Percentiles rank a stretch among this genome's conserved stretches.
These are phyloP conservation scores for Epinotia ramella DNA, from an alignment of 2,888 invertebrate genomes.

Conservation along the genomic window DNA sequence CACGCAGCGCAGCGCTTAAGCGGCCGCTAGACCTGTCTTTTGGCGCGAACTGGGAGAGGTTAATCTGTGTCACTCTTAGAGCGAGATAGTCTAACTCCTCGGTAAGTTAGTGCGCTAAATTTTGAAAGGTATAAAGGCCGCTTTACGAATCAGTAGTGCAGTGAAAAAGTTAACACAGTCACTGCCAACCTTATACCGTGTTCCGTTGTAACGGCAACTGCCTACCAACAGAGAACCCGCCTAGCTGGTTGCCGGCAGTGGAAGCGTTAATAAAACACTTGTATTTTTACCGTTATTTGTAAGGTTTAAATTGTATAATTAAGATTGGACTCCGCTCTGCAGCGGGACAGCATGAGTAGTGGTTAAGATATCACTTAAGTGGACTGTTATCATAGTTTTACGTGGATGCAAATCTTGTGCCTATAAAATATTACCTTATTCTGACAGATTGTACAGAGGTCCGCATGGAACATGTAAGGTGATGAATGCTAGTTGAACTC, in stretches of 20 bases:
- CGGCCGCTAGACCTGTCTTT: no score
- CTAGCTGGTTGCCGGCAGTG: not conserved
- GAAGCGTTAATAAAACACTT: conserved; percentile 16
- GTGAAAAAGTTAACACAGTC: not conserved
- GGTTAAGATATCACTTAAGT: conserved; percentile 48
- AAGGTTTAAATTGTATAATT: conserved; percentile 25
- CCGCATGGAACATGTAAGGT: conserved; percentile 77
- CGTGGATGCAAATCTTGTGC: conserved; percentile 66
- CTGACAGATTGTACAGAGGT: conserved; percentile 78
- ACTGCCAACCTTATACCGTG: not conserved
- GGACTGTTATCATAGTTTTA: conserved; percentile 59
- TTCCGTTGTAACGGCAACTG: not conserved
- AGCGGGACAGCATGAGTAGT: conserved; percentile 23
- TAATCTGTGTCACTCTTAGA: no score
- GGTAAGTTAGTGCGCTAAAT: no score
- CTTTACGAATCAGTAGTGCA: not conserved
- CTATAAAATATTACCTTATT: conserved; percentile 72
- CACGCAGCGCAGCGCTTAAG: no score
- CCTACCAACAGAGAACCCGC: not conserved
- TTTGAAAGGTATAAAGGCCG: no score
- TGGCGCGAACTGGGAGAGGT: no score
- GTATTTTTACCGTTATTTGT: conserved; percentile 21
- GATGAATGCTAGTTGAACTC: conserved; percentile 78
- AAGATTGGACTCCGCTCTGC: conserved; percentile 23
- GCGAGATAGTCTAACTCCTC: no score